Evolutionary conservation across 2,797 vertebrate species (phyloP).

Genomic region (Mormyrops boulengeri): DNA sequence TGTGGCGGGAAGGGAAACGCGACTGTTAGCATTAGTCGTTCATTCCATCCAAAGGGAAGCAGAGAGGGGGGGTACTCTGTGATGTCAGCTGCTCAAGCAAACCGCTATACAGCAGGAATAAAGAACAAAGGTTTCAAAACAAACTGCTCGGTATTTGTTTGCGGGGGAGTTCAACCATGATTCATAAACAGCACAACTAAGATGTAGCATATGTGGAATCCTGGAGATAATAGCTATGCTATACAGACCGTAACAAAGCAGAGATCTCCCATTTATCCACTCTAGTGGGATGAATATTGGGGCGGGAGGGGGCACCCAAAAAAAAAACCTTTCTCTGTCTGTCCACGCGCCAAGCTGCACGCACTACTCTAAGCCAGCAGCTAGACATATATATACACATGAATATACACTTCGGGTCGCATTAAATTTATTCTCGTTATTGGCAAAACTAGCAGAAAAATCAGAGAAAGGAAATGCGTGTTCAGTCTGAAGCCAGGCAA

Average conservation of each 20-base stretch:
- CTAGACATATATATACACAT: slow-evolving; percentile 14
- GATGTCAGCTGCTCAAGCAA: not conserved
- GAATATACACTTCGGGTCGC: slow-evolving; percentile 44
- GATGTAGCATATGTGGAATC: not conserved
- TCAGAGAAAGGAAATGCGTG: slow-evolving; percentile 34
- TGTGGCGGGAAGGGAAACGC: not conserved
- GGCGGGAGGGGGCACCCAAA: not conserved
- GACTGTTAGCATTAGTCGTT: not conserved
- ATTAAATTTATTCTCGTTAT: slow-evolving; percentile 37
- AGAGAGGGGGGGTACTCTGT: not conserved
- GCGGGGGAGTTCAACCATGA: not conserved
- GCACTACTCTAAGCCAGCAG: not conserved
- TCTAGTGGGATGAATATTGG: not conserved
- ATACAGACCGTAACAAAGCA: not conserved
- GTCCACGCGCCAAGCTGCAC: slow-evolving; percentile 36
- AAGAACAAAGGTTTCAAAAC: not conserved
- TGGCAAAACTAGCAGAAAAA: slow-evolving; percentile 31
- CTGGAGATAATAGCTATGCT: not conserved
- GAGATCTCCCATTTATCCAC: not conserved
- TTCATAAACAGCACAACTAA: not conserved
- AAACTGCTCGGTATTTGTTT: not conserved
- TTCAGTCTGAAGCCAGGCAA: slow-evolving; percentile 35
- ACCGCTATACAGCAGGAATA: not conserved
- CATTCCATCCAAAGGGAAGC: not conserved
- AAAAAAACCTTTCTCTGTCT: not conserved